Evolutionary conservation across 2,113 vertebrate species (phyloP).

Genomic region (Argyrosomus japonicus): DNA sequence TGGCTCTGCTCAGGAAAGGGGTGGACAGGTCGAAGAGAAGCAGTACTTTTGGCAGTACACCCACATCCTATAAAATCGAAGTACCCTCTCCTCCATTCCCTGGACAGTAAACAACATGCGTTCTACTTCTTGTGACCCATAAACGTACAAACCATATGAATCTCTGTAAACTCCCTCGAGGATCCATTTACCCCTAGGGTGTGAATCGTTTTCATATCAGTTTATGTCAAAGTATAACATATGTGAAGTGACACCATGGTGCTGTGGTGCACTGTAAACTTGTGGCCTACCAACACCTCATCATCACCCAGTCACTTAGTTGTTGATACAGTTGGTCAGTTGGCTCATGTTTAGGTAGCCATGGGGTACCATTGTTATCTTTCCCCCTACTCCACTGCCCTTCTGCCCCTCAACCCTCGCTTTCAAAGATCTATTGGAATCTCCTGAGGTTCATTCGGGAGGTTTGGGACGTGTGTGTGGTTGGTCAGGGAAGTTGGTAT

Average conservation of each 20-base stretch:
- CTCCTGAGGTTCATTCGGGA: conserved; percentile 36
- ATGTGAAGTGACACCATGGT: conserved; percentile 1
- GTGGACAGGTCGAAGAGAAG: conserved; percentile 63
- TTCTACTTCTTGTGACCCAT: conserved; percentile 48
- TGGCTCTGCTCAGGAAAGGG: conserved; percentile 62
- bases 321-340: conserved; percentile 80
- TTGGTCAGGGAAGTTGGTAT: conserved; percentile 19
- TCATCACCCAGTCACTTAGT: conserved; percentile 53
- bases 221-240: conserved; percentile 23
- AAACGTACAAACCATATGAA: conserved; percentile 56
- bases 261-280: conserved; percentile 18
- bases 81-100: conserved; percentile 41
- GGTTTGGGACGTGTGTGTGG: conserved; percentile 13
- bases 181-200: conserved; percentile 12
- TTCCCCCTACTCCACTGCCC: conserved; percentile 62
- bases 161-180: conserved; percentile 21
- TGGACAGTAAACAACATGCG: conserved; percentile 62
- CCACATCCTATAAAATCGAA: conserved; percentile 69
- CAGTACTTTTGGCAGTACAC: conserved; percentile 71
- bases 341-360: conserved; percentile 73
- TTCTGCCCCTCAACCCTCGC: conserved; percentile 51
- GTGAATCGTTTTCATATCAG: conserved; percentile 30
- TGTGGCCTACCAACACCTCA: conserved; percentile 31
- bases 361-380: conserved; percentile 71
- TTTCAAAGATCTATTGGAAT: conserved; percentile 63